Conservation (phyloP, 30 jellyfish, hydroid and myxozoan genomes). For the Cassiopea andromeda region DNA sequence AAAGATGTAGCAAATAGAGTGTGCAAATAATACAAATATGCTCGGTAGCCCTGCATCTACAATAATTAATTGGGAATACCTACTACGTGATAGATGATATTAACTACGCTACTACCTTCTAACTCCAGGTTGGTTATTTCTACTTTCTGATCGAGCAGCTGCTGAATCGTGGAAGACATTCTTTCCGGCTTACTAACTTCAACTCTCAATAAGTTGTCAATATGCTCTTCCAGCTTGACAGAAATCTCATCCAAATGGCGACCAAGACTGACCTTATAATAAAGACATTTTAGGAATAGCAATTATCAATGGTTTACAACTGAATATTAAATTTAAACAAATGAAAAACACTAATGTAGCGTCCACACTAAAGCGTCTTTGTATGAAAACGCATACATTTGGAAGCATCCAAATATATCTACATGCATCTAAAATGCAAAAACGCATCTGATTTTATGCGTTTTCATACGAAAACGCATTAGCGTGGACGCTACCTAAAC, state of each 20-base stretch:
- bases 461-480: no score
- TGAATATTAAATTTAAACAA: neutral
- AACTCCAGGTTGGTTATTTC: neutral
- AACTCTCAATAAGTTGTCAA: slow-evolving; percentile 13
- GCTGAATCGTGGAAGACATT: neutral
- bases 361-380: no score
- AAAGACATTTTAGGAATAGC: neutral
- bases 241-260: slow-evolving; percentile 50
- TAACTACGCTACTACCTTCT: neutral
- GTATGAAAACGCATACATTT: no score
- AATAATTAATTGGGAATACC: no score
- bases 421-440: no score
- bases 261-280: slow-evolving; percentile 37
- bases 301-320: neutral
- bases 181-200: neutral
- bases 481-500: no score
- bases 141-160: slow-evolving; percentile 13
- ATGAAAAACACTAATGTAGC: no score
- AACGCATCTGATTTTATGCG: no score
- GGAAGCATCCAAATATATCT: no score
- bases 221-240: slow-evolving; percentile 9
- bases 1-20: no score
- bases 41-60: no score
- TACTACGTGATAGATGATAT: neutral
- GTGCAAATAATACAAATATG: no score